Evolutionary conservation across 1,140 invertebrate species (phyloP).

Genomic region (Oryzaephilus surinamensis): DNA sequence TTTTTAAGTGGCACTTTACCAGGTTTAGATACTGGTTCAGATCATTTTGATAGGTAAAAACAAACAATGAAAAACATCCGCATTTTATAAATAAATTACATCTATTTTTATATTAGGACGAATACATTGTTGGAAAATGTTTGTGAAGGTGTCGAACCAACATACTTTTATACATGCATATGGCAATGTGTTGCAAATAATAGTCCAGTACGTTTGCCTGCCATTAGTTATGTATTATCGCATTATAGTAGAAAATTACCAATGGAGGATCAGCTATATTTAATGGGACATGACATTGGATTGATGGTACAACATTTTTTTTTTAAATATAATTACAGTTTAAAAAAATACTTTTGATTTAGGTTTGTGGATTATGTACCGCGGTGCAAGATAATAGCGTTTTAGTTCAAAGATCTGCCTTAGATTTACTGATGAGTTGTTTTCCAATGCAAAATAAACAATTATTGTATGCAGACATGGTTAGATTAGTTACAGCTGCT

Average conservation of each 20-base stretch:
- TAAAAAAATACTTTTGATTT: constrained; percentile 9
- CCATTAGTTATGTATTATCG: constrained; percentile 67
- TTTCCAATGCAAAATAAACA: constrained; percentile 81
- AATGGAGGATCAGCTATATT: constrained; percentile 76
- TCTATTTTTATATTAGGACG: constrained; percentile 44
- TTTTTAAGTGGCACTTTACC: constrained; percentile 76
- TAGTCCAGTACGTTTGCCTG: constrained; percentile 73
- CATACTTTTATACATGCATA: constrained; percentile 77
- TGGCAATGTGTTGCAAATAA: constrained; percentile 83
- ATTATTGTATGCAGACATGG: constrained; percentile 62
- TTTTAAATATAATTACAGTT: not conserved
- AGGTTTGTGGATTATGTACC: constrained; percentile 43
- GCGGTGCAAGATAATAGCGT: constrained; percentile 72
- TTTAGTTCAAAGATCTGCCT: constrained; percentile 74
- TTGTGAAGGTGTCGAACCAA: constrained; percentile 65
- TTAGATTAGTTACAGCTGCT: constrained; percentile 66
- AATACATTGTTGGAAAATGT: constrained; percentile 69
- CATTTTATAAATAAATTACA: constrained; percentile 3
- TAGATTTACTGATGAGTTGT: constrained; percentile 75
- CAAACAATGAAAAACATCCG: not conserved
- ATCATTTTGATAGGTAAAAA: constrained; percentile 74
- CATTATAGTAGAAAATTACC: constrained; percentile 75
- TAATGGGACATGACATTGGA: constrained; percentile 79
- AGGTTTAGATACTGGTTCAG: constrained; percentile 83
- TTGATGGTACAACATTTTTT: constrained; percentile 56